phyloP scores from a whole-genome alignment of 1,140 invertebrate species.

The Pantala flavescens region DNA sequence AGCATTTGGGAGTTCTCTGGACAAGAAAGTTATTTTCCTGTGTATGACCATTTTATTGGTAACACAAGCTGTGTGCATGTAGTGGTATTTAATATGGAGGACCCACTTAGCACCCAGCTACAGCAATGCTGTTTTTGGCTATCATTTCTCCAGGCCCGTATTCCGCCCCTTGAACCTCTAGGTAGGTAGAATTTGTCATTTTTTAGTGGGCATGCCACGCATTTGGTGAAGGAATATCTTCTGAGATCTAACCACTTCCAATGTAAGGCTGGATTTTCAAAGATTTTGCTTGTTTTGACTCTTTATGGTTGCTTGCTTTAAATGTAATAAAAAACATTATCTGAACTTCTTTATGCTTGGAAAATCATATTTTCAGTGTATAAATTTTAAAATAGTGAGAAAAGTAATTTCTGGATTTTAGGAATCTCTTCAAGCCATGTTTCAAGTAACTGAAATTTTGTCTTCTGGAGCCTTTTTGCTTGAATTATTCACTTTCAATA shows the following conservation, averaged over 20 bases:
- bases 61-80: constrained; percentile 56
- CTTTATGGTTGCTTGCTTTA: background rate
- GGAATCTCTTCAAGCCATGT: no score
- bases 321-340: background rate
- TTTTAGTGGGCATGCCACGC: constrained; percentile 7
- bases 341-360: background rate
- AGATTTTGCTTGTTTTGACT: background rate
- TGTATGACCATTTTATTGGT: constrained; percentile 68
- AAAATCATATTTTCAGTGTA: background rate
- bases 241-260: background rate
- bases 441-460: no score
- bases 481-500: no score
- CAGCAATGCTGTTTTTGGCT: constrained; percentile 72
- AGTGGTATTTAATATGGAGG: constrained; percentile 62
- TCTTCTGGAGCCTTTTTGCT: no score
- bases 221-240: background rate
- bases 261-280: constrained; percentile 1
- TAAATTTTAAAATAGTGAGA: constrained; percentile 41
- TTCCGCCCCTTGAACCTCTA: constrained; percentile 53
- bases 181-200: constrained; percentile 38
- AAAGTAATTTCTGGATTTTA: constrained; percentile 25
- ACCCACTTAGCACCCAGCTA: constrained; percentile 58
- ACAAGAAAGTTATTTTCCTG: constrained; percentile 63
- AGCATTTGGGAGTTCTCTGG: constrained; percentile 77
- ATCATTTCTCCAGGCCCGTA: constrained; percentile 62